These are phyloP conservation scores for Drosophila ustulata DNA, from an alignment of 2,888 invertebrate species.

Conservation along the genomic window DNA sequence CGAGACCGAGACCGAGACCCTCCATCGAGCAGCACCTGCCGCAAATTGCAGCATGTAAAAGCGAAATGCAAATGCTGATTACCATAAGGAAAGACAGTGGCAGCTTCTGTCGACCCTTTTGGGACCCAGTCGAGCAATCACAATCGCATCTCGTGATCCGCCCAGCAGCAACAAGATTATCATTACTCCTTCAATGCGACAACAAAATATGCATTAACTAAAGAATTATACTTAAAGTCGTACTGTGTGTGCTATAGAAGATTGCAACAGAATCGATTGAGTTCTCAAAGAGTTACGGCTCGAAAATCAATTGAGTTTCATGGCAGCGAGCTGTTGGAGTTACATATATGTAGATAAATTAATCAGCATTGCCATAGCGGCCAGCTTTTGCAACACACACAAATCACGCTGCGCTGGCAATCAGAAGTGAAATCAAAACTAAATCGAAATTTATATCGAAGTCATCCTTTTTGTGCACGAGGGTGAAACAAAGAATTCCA, in stretches of 20 bases:
- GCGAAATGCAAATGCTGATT: conserved; percentile 41
- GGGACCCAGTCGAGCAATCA: not conserved
- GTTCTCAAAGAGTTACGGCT: too few species aligned
- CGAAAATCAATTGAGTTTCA: not conserved
- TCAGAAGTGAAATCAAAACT: conserved; percentile 5
- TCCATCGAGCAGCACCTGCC: conserved; percentile 30
- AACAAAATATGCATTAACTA: not conserved
- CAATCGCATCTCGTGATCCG: conserved; percentile 8
- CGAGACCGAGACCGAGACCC: too few species aligned
- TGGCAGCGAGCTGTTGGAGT: not conserved
- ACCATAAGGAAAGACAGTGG: conserved; percentile 12
- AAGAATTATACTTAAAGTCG: too few species aligned
- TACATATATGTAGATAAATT: not conserved
- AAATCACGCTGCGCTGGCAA: conserved; percentile 4
- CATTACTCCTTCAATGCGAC: not conserved
- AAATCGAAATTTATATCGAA: conserved; percentile 2
- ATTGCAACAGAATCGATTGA: not conserved
- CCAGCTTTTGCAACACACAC: conserved; percentile 3
- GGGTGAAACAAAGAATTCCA: not conserved
- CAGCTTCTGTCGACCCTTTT: conserved; percentile 7
- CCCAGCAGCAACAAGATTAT: not conserved
- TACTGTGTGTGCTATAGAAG: too few species aligned
- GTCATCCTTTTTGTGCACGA: conserved; percentile 7
- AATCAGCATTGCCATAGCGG: conserved; percentile 3
- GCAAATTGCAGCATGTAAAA: conserved; percentile 41